Evolutionary conservation across 2,113 vertebrate genomes (phyloP), one percentile per base, ranked within the genome.

Genomic region (Passer montanus): DNA sequence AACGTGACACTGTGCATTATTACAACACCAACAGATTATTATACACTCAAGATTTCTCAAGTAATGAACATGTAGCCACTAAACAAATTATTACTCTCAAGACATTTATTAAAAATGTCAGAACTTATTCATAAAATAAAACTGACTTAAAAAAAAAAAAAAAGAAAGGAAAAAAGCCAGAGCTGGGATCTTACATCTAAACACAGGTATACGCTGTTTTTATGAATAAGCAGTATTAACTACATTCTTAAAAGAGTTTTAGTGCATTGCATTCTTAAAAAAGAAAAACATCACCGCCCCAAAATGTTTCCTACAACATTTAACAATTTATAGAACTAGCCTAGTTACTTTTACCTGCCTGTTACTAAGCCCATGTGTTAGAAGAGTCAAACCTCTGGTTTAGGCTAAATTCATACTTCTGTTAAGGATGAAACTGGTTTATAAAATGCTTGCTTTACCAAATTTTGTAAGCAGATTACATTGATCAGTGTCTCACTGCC

Each of bases 211-310:
- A 98, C 91, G 98, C 97, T 97, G 91, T 97, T 92, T 91, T 98
- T 97, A 98, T 95, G 98, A 98, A 98, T 98, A 98, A 98, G 98
- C 97, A 98, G 97, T 98, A 98, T 97, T 98, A 97, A 98, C 98
- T 98, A 99, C 98, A 98, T 99, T 99, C 99, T 98, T 98, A 98
- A 97, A 98, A 99, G 97, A 98, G 97, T 98, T 98, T 98, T 98
- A 99, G 98, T 98, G 98, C 98, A 98, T 97, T 98, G 98, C 97
- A 98, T 98, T 98, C 98, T 98, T 98, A 97, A 97, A 97, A 98
- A 97, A 98, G 87, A 97, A 98, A 98, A 95, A 96, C 83, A 87
- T 97, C 79, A 91, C 89, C 86, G 84, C 92, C 59, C 87, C 93
- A 93, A 96, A 97, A 98, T 80, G 95, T 92, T 96, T 97, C 95